Base-by-base conservation (phyloP, 2,797 vertebrate genomes). In the Micrastur ruficollis region DNA sequence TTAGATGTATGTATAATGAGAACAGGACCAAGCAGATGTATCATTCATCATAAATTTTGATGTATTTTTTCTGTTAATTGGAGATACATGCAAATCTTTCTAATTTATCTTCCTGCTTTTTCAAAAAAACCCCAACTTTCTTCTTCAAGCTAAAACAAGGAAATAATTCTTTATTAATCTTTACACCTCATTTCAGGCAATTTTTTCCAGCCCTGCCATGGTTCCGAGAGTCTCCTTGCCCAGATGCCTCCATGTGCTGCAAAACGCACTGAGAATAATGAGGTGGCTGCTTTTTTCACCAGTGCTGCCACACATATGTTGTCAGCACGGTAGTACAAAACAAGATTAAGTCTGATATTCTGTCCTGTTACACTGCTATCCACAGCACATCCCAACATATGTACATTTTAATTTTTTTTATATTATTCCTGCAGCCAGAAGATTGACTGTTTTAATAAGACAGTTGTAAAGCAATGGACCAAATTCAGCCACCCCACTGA, bases 41-140 rank as follows among this genome's bases (percentile, higher is more conserved):
- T 78, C 66, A 55, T 81, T 88, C 47, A 80, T 82, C 44, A 86
- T 71, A 72, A 70, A 42, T 87, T 75, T 78, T 91, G 19, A 82
- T 84, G n/a, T 32, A n/a, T 86, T 94, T 94, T 78, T 85, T 74
- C 73, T 75, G 12, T 70, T 95, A 94, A 89, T 83, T 93, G 55
- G 63, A 86, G 68, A 49, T 81, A 75, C 17, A 90, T 90, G 74
- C n/a, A 95, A 95, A 85, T 71, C 2, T 50, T 84, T 38, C 62
- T 32, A 75, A 81, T 59, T 81, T 53, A 65, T 86, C 66, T 83
- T 89, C 12, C 52, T 56, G 29, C 21, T 79, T 70, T 76, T 72
- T 55, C 4, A 4, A 12, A 56, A 81, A 74, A 85, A 40, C 32
- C 2, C 18, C 40, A 44, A 34, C 10, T 73, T 71, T 59, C 78